Base-by-base conservation (phyloP, 1,140 invertebrate species). In the Sitodiplosis mosellana region DNA sequence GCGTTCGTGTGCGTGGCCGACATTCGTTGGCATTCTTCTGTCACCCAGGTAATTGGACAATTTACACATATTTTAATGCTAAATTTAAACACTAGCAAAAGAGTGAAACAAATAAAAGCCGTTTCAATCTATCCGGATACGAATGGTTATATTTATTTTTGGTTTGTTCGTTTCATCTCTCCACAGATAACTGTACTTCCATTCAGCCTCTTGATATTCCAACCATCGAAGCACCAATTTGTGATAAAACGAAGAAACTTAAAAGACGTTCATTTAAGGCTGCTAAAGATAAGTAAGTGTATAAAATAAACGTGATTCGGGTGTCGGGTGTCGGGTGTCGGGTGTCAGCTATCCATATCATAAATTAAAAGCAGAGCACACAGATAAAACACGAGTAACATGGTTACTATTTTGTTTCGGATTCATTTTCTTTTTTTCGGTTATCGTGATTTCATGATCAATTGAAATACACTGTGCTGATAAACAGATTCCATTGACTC, bases 1-100 rank as follows among this genome's bases (percentile, higher is more conserved):
- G 68, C 51, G 67, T 70, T 14, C 70, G 72, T 42, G 68, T 71
- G 0, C 69, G 72, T 37, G 72, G 72, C 3, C 73, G 79, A 18
- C 80, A 83, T 58, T 81, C 79, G 33, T 72, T 86, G 34, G 81
- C 76, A 1, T 83, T 80, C 66, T 86, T 85, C 65, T 76, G 81
- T 50, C 79, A 83, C 60, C 83, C 83, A 1, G 77, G 83, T 61
- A 63, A 73, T 50, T 64, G 72, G 40, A 68, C 69, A 1, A 52
- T 63, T 5, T 62, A 2, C 14, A 36, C 11, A 15, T 36, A 27
- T 27, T 27, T 27, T 27, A 21, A 15, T 21, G 19, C 7, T 8
- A 15, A 21, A 15, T 45, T 10, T 45, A 10, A 17, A 45, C 6
- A 14, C 14, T 47, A 2, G 22, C 10, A 20, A 11, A 47, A 37